Evolutionary conservation across 2,888 invertebrate genomes (phyloP), one percentile per base, ranked within the genome.

Genomic region (Listrodromus nycthemerus): DNA sequence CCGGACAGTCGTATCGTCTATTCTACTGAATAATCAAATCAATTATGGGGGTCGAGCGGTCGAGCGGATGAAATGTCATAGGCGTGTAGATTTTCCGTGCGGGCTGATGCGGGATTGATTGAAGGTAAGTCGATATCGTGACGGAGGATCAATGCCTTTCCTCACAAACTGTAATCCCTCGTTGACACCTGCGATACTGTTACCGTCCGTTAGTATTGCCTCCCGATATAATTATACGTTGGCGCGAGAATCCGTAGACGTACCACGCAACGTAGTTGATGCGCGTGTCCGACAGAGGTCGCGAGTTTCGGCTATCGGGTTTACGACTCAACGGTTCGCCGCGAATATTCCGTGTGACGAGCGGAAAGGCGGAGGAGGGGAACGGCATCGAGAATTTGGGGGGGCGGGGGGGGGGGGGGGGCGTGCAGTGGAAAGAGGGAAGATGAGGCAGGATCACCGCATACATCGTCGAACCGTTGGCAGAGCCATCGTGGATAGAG

Each of bases 361-460:
- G 48, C 41, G 41, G 74, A 48, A 48, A 13, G 1, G 86, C 86
- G 13, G 41, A 3, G 41, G 13, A 13, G 13, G 41, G 88, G 89
- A 86, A 89, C 87, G 87, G 88, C 89, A 87, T 88, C 86, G 83
- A 86, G 89, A 89, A 90, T 90, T 89, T 88, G 88, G 83, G 10
- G 52, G 70, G 52, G 37, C 69, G 58, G 33, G 71, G n/a, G 88
- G 88, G 83, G 10, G 52, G 70, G 52, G 37, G 69, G 58, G 33
- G 71, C 24, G 58, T 58, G 24, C 58, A 16, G 16, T 5, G 27
- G 58, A 24, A 24, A 30, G 27, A 27, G 58, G 27, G 16, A 24
- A 30, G 27, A 58, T 27, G 58, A 8, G 61, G 63, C 13, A 55
- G 63, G 63, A 65, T 50, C 63, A 50, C 58, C 74, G 80, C 58